phyloP scores from a whole-genome alignment of 2,888 invertebrate genomes.

The Melanophora roralis region DNA sequence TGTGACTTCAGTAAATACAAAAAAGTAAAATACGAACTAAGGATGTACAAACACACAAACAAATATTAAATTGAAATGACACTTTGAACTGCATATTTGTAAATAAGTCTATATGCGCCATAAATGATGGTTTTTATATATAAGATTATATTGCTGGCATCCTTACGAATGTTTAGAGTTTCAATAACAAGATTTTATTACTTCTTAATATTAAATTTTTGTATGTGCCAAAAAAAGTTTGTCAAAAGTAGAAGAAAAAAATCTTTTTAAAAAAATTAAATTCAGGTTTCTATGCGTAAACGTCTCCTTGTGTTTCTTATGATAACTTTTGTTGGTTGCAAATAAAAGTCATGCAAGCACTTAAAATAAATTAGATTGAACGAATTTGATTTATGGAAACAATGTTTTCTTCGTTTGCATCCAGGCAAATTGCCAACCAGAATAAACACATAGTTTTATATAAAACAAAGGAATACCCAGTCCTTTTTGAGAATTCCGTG shows the following conservation, averaged over 20 bases:
- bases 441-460: too few species aligned
- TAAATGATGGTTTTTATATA: conserved; percentile 9
- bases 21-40: too few species aligned
- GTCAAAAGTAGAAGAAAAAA: too few species aligned
- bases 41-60: background rate
- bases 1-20: too few species aligned
- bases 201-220: conserved; percentile 49
- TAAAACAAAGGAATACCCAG: background rate
- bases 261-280: background rate
- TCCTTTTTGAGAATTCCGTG: too few species aligned
- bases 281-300: background rate
- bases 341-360: conserved; percentile 51
- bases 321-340: conserved; percentile 26
- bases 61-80: conserved; percentile 5
- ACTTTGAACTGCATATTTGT: conserved; percentile 1
- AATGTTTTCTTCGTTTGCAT: conserved; percentile 15
- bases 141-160: conserved; percentile 33
- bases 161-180: conserved; percentile 13
- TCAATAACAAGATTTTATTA: conserved; percentile 53
- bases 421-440: conserved; percentile 47
- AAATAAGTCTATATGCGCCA: too few species aligned
- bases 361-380: conserved; percentile 58
- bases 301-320: conserved; percentile 2
- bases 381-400: conserved; percentile 54
- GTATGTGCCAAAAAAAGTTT: conserved; percentile 46